These are phyloP conservation scores for Zingel zingel DNA, from an alignment of 2,113 vertebrate species.

Conservation along the genomic window DNA sequence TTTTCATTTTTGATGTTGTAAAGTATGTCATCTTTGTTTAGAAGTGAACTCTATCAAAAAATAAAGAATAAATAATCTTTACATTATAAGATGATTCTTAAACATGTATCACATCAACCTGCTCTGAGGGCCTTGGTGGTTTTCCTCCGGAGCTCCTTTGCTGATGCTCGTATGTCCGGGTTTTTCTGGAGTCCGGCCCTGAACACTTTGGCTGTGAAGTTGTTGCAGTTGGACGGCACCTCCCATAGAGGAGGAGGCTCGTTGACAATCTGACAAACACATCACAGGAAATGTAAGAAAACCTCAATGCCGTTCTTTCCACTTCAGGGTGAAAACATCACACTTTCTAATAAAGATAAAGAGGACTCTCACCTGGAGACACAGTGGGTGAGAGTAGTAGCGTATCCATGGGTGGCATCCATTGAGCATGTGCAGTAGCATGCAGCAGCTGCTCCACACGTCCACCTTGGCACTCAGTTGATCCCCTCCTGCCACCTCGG, in stretches of 20 bases:
- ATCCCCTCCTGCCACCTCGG: conserved; percentile 92
- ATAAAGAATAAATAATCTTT: too few relatives aligned
- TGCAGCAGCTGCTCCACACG: conserved; percentile 97
- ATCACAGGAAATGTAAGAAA: neutral
- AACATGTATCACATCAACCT: conserved; percentile 72
- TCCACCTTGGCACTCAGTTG: conserved; percentile 90
- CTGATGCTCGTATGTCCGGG: conserved; percentile 86
- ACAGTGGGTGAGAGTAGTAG: conserved; percentile 92
- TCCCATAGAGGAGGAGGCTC: conserved; percentile 94
- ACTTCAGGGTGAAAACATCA: neutral
- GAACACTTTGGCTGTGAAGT: conserved; percentile 90
- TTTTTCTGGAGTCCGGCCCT: conserved; percentile 92
- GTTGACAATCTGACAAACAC: conserved; percentile 88
- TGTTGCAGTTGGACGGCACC: conserved; percentile 91
- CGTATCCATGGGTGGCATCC: conserved; percentile 94
- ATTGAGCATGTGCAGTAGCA: conserved; percentile 96
- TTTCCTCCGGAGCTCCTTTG: conserved; percentile 84
- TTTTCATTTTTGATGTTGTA: neutral
- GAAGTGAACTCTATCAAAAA: too few relatives aligned
- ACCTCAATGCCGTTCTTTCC: neutral
- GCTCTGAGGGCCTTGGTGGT: conserved; percentile 87
- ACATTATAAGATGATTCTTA: neutral
- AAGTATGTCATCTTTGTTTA: neutral
- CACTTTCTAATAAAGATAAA: neutral
- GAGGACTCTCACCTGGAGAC: conserved; percentile 87